Base-by-base conservation (phyloP, 2,113 vertebrate genomes). In the Crotalus tigris region DNA sequence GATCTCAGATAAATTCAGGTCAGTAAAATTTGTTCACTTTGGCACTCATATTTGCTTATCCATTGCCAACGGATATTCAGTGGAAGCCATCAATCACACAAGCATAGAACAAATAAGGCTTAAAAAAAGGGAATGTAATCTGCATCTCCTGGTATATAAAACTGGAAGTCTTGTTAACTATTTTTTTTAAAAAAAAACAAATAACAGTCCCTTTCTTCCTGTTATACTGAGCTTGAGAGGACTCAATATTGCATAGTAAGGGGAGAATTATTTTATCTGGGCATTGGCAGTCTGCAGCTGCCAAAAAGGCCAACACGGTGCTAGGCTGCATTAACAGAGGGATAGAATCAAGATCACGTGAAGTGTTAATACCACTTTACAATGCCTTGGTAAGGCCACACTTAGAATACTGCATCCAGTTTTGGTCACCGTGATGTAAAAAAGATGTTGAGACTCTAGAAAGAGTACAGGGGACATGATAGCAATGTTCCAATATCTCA, bases 1-100 rank as follows among this genome's bases (percentile, higher is more conserved):
- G 92, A 89, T 92, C 64, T 92, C 61, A 58, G 49, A 86, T 93
- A 93, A 90, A 93, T 93, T 90, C 90, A 93, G 88, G 89, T 93
- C 57, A 90, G 46, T 87, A 93, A 90, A 61, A 90, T 54, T 2
- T 85, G 92, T 81, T 90, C 53, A 39, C 29, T 90, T 90, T 85
- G 55, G 92, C 69, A 59, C 39, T 90, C n/a, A 21, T 85, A 85
- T 92, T 85, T 89, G 88, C 44, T 90, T 92, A 90, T 75, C 29
- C 88, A 61, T 92, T 92, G 92, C 92, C 88, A 92, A 85, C 44
- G 55, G 92, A 54, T 90, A 46, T 19, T 89, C 54, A 33, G 4
- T 51, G 29, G 58, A 90, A 85, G 26, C 69, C 58, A 92, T 92
- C 88, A 85, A 87, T 91, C 81, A 92, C 44, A 29, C 19, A 61